Percentiles rank a stretch among this genome's conserved stretches.
phyloP scores from a whole-genome alignment of 1,140 invertebrate genomes.

The Phortica variegata region DNA sequence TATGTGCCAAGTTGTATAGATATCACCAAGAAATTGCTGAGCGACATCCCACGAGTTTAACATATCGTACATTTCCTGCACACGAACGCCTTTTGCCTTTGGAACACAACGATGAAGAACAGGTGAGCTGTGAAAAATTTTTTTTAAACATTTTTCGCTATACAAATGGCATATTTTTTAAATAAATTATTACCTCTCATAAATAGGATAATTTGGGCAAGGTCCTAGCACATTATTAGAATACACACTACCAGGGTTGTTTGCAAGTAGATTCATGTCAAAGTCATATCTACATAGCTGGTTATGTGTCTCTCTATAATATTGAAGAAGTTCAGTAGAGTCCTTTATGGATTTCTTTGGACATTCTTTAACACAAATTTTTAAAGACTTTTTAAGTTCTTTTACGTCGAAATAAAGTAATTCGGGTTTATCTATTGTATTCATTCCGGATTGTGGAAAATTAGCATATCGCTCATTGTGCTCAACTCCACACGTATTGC shows the following conservation, averaged over 20 bases:
- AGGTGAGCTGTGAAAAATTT: constrained; percentile 62
- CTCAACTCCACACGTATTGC: constrained; percentile 89
- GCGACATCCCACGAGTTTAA: constrained; percentile 85
- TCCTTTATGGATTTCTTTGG: constrained; percentile 68
- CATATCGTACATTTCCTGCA: constrained; percentile 73
- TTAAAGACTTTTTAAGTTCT: constrained; percentile 73
- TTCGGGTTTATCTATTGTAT: constrained; percentile 77
- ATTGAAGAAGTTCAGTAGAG: constrained; percentile 71
- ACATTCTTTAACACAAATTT: constrained; percentile 89
- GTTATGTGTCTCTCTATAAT: constrained; percentile 71
- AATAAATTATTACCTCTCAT: constrained; percentile 59
- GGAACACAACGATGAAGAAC: constrained; percentile 88
- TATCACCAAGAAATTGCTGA: constrained; percentile 82
- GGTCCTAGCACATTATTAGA: constrained; percentile 68
- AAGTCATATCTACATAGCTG: constrained; percentile 75
- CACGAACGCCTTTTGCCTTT: constrained; percentile 57
- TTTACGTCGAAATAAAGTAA: constrained; percentile 82
- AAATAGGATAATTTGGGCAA: constrained; percentile 72
- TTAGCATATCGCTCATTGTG: constrained; percentile 74
- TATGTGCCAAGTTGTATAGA: constrained; percentile 84
- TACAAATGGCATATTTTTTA: not conserved
- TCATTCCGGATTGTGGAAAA: constrained; percentile 75
- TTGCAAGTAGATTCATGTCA: constrained; percentile 60
- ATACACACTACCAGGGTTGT: constrained; percentile 53
- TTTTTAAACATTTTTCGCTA: constrained; percentile 1